phyloP scores from a whole-genome alignment of 2,113 vertebrate species.

The Datnioides undecimradiatus region DNA sequence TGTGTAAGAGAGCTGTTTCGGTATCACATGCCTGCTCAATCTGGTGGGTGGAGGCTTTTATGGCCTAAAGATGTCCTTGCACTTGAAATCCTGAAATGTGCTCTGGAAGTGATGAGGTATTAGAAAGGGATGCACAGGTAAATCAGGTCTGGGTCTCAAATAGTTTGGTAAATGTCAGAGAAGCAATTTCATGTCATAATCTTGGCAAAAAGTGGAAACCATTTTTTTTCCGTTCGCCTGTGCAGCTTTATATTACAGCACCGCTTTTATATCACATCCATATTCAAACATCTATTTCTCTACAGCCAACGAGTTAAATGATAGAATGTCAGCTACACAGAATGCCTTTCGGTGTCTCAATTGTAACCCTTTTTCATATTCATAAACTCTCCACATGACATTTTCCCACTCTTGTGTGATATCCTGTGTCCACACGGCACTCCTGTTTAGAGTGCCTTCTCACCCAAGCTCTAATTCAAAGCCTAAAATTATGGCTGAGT shows the following conservation, averaged over 20 bases:
- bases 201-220: slow-evolving; percentile 25
- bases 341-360: slow-evolving; percentile 41
- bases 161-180: slow-evolving; percentile 50
- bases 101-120: slow-evolving; percentile 59
- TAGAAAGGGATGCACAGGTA: slow-evolving; percentile 35
- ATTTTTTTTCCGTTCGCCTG: slow-evolving; percentile 15
- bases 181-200: slow-evolving; percentile 49
- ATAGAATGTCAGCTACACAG: slow-evolving; percentile 37
- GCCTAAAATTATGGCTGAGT: slow-evolving; percentile 74
- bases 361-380: slow-evolving; percentile 75
- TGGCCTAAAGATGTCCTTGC: slow-evolving; percentile 58
- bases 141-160: slow-evolving; percentile 28
- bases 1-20: slow-evolving; percentile 48
- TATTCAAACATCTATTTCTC: slow-evolving; percentile 58
- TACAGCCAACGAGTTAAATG: slow-evolving; percentile 42
- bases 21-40: slow-evolving; percentile 61
- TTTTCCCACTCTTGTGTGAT: slow-evolving; percentile 69
- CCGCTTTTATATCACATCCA: slow-evolving; percentile 49
- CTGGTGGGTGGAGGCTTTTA: slow-evolving; percentile 40
- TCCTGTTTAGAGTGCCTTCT: slow-evolving; percentile 74
- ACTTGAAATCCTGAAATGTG: slow-evolving; percentile 60
- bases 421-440: slow-evolving; percentile 70
- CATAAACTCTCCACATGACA: slow-evolving; percentile 72
- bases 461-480: slow-evolving; percentile 76
- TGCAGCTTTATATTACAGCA: slow-evolving; percentile 2